Conservation (phyloP, 1,140 invertebrate species). For the Cotesia glomerata region DNA sequence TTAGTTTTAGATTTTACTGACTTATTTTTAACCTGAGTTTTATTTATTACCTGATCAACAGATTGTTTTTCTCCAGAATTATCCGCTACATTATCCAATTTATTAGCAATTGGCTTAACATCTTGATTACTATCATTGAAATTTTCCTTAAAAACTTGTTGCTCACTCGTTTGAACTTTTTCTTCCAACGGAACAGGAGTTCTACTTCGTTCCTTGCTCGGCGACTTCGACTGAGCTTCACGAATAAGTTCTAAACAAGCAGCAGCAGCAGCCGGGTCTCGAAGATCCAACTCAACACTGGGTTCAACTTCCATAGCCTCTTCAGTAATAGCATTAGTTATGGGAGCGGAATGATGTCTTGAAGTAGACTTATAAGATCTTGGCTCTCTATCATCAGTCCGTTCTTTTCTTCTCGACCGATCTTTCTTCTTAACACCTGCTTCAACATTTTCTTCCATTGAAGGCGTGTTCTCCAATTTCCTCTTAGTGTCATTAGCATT, state of each 20-base stretch:
- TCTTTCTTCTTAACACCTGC: constrained; percentile 69
- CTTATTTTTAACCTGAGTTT: constrained; percentile 34
- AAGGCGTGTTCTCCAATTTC: constrained; percentile 74
- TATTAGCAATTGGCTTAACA: constrained; percentile 34
- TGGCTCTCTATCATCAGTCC: constrained; percentile 45
- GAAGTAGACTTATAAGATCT: constrained; percentile 44
- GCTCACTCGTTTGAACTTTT: constrained; percentile 37
- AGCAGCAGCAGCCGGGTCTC: constrained; percentile 41
- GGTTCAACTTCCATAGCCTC: constrained; percentile 53
- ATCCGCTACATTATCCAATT: constrained; percentile 39
- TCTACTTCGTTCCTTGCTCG: constrained; percentile 49
- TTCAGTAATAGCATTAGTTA: constrained; percentile 49
- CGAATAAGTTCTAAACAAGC: constrained; percentile 42
- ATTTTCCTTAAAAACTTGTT: constrained; percentile 41
- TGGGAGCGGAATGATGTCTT: constrained; percentile 53
- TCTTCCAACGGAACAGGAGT: constrained; percentile 35
- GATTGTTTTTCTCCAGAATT: constrained; percentile 14
- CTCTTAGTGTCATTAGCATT: constrained; percentile 66
- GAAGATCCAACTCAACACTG: constrained; percentile 35
- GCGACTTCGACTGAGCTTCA: constrained; percentile 45
- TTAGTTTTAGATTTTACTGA: constrained; percentile 47
- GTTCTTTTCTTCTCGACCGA: constrained; percentile 56
- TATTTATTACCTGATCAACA: constrained; percentile 24
- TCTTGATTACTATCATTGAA: constrained; percentile 40
- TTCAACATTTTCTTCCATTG: constrained; percentile 65